phyloP scores from a whole-genome alignment of 64 coral and sea anemone species.

The Hydrozoanthus tunicans region DNA sequence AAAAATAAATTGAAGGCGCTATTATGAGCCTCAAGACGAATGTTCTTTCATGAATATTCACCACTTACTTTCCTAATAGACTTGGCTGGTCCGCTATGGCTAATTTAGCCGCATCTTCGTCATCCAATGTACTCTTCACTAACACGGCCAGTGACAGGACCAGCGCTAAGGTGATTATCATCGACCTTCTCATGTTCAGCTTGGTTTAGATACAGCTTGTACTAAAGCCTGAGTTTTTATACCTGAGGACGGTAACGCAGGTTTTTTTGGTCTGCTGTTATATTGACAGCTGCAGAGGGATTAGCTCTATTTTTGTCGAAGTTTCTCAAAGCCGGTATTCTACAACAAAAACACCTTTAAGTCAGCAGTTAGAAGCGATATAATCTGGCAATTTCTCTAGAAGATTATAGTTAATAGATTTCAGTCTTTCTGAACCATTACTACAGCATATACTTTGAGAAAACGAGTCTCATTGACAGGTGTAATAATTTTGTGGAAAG shows the following conservation, averaged over 20 bases:
- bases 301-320: background rate
- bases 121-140: background rate
- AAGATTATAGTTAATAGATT: too few species aligned
- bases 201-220: background rate
- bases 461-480: too few species aligned
- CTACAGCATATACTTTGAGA: too few species aligned
- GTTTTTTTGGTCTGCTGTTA: background rate
- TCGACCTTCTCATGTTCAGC: background rate
- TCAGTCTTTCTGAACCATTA: too few species aligned
- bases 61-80: background rate
- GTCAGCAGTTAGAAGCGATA: too few species aligned
- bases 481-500: too few species aligned
- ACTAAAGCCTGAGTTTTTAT: background rate
- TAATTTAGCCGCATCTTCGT: background rate
- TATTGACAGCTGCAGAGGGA: background rate
- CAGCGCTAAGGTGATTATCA: background rate
- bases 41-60: too few species aligned
- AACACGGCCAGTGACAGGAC: background rate
- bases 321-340: background rate
- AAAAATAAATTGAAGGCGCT: background rate
- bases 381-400: too few species aligned
- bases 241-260: background rate
- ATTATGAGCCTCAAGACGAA: too few species aligned
- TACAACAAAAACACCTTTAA: background rate
- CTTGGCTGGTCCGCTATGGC: background rate